Evolutionary conservation across 1,140 invertebrate genomes (phyloP).

Genomic region (Lutraria rhynchaena): DNA sequence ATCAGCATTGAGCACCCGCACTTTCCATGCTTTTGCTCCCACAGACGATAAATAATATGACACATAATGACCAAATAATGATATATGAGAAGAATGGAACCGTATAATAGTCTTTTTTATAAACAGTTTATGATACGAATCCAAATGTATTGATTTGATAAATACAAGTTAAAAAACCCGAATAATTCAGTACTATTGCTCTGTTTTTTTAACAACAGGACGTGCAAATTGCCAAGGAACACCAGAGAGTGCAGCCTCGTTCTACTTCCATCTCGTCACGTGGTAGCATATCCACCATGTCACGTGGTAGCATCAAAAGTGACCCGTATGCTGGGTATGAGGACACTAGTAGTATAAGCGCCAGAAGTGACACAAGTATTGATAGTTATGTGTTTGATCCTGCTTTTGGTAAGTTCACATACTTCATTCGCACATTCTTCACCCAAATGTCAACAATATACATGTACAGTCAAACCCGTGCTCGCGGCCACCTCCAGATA

Average conservation of each 20-base stretch:
- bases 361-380: slow-evolving; percentile 75
- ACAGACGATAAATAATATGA: too few species aligned
- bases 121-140: too few species aligned
- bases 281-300: slow-evolving; percentile 72
- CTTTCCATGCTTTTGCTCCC: too few species aligned
- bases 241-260: slow-evolving; percentile 71
- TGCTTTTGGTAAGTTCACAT: slow-evolving; percentile 74
- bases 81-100: too few species aligned
- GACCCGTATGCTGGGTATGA: slow-evolving; percentile 70
- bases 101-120: too few species aligned
- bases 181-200: background rate
- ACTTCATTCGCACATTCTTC: too few species aligned
- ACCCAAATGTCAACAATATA: too few species aligned
- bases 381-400: slow-evolving; percentile 77
- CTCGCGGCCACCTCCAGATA: too few species aligned
- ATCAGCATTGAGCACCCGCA: too few species aligned
- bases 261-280: slow-evolving; percentile 68
- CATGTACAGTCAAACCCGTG: too few species aligned
- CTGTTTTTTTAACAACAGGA: slow-evolving; percentile 63
- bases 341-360: slow-evolving; percentile 78
- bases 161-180: background rate
- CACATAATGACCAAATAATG: too few species aligned
- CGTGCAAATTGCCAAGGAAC: slow-evolving; percentile 71
- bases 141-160: slow-evolving; percentile 1
- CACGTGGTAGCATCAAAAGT: slow-evolving; percentile 74